Evolutionary conservation across 2,113 vertebrate species (phyloP).

Genomic region (Ursus arctos): DNA sequence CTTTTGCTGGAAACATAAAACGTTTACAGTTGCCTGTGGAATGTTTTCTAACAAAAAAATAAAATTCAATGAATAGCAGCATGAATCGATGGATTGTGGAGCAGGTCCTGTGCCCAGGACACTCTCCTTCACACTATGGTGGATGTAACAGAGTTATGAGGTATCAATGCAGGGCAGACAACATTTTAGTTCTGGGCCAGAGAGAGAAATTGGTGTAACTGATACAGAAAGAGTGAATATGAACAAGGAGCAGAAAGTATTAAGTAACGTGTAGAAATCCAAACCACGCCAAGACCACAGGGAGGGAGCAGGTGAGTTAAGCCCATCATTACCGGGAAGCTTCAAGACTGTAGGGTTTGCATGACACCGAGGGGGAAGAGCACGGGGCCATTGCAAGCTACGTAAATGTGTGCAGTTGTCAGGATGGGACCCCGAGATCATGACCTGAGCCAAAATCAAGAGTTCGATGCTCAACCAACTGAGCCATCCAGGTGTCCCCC

Average conservation of each 20-base stretch:
- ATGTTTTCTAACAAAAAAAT: background rate
- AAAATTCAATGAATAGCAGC: background rate
- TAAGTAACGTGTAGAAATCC: background rate
- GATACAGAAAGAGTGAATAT: background rate
- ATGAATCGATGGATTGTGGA: background rate
- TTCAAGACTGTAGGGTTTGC: too few relatives aligned
- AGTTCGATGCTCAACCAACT: too few relatives aligned
- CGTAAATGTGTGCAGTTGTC: too few relatives aligned
- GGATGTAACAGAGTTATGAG: background rate
- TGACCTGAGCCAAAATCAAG: too few relatives aligned
- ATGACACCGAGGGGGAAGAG: background rate
- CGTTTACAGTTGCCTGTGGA: too few relatives aligned
- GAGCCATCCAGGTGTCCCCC: too few relatives aligned
- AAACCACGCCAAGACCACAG: background rate
- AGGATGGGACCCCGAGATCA: too few relatives aligned
- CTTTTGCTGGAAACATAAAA: too few relatives aligned
- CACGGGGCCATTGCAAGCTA: accelerated
- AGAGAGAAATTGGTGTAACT: background rate
- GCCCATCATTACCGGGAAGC: background rate
- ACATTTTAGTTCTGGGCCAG: background rate
- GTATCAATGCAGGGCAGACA: background rate
- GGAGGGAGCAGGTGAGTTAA: background rate
- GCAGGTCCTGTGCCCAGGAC: background rate
- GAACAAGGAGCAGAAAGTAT: background rate
- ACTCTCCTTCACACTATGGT: background rate